Percentiles rank a stretch among this genome's conserved stretches.
phyloP scores from a whole-genome alignment of 2,113 vertebrate genomes.

The Chaetorhynchus papuensis region DNA sequence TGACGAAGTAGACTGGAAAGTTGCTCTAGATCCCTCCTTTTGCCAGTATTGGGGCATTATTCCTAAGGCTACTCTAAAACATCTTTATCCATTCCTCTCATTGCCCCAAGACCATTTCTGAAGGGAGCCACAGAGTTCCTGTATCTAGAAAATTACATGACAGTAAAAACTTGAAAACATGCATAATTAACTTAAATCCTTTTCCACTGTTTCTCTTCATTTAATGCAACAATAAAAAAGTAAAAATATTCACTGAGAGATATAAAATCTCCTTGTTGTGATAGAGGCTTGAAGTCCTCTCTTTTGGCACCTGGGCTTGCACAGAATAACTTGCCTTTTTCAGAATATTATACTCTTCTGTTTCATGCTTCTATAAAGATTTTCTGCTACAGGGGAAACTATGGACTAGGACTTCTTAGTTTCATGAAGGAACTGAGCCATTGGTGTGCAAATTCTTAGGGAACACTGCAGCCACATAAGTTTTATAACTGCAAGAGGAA shows the following conservation, averaged over 20 bases:
- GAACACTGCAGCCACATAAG: not conserved
- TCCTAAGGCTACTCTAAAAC: not conserved
- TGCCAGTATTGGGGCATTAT: not conserved
- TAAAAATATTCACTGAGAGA: not conserved
- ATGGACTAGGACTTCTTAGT: not conserved
- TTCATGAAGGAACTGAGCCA: not conserved
- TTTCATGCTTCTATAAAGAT: not conserved
- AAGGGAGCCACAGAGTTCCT: not conserved
- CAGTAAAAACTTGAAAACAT: not conserved
- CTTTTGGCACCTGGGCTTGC: not conserved
- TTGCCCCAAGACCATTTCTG: not conserved
- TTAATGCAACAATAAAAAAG: not conserved
- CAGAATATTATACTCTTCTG: not conserved
- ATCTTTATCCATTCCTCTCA: accelerated
- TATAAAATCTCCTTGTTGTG: not conserved
- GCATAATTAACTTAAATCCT: not conserved
- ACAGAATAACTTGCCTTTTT: not conserved
- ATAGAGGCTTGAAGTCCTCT: not conserved
- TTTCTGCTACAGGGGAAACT: not conserved
- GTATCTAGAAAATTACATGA: not conserved
- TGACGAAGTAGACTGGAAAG: not conserved
- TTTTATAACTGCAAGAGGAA: not conserved
- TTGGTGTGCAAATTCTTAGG: not conserved
- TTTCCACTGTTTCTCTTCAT: not conserved
- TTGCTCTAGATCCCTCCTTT: not conserved